phyloP scores from a whole-genome alignment of 2,888 invertebrate species.

The Antitype chi region DNA sequence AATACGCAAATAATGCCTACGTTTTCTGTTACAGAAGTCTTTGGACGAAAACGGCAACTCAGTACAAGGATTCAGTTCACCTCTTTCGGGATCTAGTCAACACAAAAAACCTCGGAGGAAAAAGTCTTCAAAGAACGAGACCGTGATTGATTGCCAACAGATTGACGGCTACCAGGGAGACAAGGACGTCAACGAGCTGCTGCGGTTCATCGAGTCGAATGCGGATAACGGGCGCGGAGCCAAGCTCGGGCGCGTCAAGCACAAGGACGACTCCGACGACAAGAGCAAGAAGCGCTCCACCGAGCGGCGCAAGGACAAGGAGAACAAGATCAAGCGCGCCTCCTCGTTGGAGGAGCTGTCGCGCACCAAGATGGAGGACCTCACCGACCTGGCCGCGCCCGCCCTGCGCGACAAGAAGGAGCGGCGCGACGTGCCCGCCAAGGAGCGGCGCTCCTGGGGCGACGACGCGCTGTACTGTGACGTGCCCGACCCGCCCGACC shows the following conservation, averaged over 20 bases:
- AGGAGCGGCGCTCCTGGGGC: constrained; percentile 92
- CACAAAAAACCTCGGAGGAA: constrained; percentile 91
- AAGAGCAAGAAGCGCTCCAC: constrained; percentile 89
- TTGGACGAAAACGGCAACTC: constrained; percentile 96
- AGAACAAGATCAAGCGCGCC: constrained; percentile 91
- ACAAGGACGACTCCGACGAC: constrained; percentile 86
- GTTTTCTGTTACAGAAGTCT: constrained; percentile 90
- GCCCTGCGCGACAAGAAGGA: constrained; percentile 65
- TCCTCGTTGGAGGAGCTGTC: constrained; percentile 96
- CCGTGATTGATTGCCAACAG: constrained; percentile 90
- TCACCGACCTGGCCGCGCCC: constrained; percentile 88
- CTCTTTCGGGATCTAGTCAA: constrained; percentile 86
- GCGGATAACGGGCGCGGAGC: constrained; percentile 81
- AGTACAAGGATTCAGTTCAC: constrained; percentile 90
- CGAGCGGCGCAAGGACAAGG: constrained; percentile 85
- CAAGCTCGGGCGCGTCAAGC: constrained; percentile 82
- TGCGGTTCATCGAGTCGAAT: constrained; percentile 94
- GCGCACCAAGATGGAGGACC: constrained; percentile 93
- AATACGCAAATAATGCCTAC: no score
- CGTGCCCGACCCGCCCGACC: constrained; percentile 63
- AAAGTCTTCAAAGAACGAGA: constrained; percentile 91
- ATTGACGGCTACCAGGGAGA: constrained; percentile 95
- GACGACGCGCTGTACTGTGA: constrained; percentile 87
- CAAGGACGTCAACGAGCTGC: constrained; percentile 94
- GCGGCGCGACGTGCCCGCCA: constrained; percentile 75